Conservation (phyloP, 2,888 invertebrate genomes). For the Tineola bisselliella region DNA sequence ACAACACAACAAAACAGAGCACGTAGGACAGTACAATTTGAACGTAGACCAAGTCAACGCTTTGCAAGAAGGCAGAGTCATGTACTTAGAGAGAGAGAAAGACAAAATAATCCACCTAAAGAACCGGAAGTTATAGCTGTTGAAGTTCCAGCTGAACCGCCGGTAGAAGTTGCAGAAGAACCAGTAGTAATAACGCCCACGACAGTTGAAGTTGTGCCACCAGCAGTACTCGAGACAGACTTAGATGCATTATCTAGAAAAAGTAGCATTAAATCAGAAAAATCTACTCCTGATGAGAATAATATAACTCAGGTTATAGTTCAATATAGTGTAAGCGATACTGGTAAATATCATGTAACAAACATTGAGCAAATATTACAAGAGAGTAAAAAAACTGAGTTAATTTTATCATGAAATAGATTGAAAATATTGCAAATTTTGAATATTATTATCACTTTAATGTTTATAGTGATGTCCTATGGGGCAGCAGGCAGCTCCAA, state of each 20-base stretch:
- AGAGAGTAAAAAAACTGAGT: conserved; percentile 15
- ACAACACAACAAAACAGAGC: conserved; percentile 91
- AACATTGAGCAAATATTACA: conserved; percentile 33
- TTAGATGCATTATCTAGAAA: conserved; percentile 54
- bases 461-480: no score
- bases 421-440: no score
- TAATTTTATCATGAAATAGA: no score
- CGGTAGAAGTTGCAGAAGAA: conserved; percentile 35
- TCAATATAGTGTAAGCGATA: conserved; percentile 17
- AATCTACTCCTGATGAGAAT: conserved; percentile 27
- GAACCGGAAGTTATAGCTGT: conserved; percentile 39
- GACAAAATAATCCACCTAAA: conserved; percentile 44
- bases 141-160: conserved; percentile 34
- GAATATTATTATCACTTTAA: no score
- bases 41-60: conserved; percentile 94
- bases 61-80: conserved; percentile 94
- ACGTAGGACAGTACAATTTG: conserved; percentile 93
- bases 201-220: conserved; percentile 32
- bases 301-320: neutral
- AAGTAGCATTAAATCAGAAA: conserved; percentile 67
- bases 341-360: neutral
- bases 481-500: no score
- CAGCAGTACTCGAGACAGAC: conserved; percentile 23
- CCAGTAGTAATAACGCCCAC: conserved; percentile 45
- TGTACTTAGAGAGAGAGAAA: conserved; percentile 82